Percentiles rank a stretch among this genome's conserved stretches.
These are phyloP conservation scores for Andrena cerasifolii DNA, from an alignment of 1,140 invertebrate species.

Conservation along the genomic window DNA sequence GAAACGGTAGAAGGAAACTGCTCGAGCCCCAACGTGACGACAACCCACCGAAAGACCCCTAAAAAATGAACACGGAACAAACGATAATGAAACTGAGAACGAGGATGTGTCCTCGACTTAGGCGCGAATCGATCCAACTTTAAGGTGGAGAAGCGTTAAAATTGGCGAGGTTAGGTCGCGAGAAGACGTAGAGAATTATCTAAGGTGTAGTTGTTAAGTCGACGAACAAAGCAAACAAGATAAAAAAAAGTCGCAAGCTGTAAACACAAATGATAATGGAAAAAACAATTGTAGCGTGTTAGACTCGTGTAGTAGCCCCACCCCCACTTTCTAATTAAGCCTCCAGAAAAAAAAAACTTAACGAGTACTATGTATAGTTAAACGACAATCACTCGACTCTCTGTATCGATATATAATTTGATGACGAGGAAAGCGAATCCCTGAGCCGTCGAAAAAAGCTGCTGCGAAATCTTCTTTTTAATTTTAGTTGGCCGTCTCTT, in stretches of 20 bases:
- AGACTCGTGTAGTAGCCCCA: slow-evolving; percentile 71
- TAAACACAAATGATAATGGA: slow-evolving; percentile 31
- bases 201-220: slow-evolving; percentile 53
- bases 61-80: background rate
- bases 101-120: background rate
- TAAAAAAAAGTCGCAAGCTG: slow-evolving; percentile 43
- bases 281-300: slow-evolving; percentile 64
- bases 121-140: background rate
- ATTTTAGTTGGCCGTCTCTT: background rate
- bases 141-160: background rate
- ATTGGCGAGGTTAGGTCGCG: slow-evolving; percentile 1
- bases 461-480: slow-evolving; percentile 64
- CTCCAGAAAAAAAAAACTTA: slow-evolving; percentile 50
- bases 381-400: slow-evolving; percentile 80
- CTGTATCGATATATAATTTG: slow-evolving; percentile 74
- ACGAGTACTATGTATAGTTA: slow-evolving; percentile 73
- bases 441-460: slow-evolving; percentile 70
- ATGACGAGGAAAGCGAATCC: slow-evolving; percentile 59
- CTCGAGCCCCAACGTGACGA: background rate
- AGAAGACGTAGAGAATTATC: slow-evolving; percentile 45
- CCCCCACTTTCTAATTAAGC: slow-evolving; percentile 72
- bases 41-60: background rate
- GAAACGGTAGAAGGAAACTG: background rate
- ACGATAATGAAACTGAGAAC: slow-evolving; percentile 17
- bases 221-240: slow-evolving; percentile 9